Evolutionary conservation across 1,140 invertebrate genomes (phyloP), one percentile per base, ranked within the genome.

Genomic region (Geopemphigus sp.): DNA sequence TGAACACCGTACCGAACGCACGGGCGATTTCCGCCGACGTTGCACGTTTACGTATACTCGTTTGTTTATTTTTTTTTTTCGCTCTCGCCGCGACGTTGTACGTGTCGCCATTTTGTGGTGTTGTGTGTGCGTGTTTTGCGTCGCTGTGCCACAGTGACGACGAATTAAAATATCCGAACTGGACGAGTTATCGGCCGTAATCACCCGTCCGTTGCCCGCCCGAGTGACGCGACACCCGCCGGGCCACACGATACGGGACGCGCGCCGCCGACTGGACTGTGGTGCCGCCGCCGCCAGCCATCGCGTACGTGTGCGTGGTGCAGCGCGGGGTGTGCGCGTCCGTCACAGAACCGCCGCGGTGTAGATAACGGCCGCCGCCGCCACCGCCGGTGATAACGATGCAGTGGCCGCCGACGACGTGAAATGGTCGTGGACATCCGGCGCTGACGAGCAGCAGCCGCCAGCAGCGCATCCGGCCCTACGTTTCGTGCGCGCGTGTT

Each of bases 251-350:
- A 63, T 50, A 78, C 74, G 74, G 74, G 74, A 78, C 54, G 57
- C 74, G 57, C 74, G 74, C 74, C 57, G 57, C 39, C 26, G 57
- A 78, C 74, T 63, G 74, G 74, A 78, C 74, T 78, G 74, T 63
- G 22, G 57, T 63, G 74, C 39, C 24, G 22, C 59, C 39, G 68
- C 22, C 66, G 66, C 22, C 66, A n/a, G 45, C 64, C 32, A n/a
- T 0, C 22, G 39, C n/a, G 66, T 10, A 39, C 61, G 61, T 39
- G 57, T 22, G 73, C 29, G 47, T 32, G 70, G 19, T 59, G 53
- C 29, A 76, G 73, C 57, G 74, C 56, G 74, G 74, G 74, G 74
- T 78, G 57, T 63, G 74, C 74, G 74, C 56, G 74, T 78, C 74
- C 57, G 74, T 78, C 74, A 63, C 39, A 63, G 57, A 78, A 63